phyloP scores from a whole-genome alignment of 1,140 invertebrate genomes.

The Anastrepha obliqua region DNA sequence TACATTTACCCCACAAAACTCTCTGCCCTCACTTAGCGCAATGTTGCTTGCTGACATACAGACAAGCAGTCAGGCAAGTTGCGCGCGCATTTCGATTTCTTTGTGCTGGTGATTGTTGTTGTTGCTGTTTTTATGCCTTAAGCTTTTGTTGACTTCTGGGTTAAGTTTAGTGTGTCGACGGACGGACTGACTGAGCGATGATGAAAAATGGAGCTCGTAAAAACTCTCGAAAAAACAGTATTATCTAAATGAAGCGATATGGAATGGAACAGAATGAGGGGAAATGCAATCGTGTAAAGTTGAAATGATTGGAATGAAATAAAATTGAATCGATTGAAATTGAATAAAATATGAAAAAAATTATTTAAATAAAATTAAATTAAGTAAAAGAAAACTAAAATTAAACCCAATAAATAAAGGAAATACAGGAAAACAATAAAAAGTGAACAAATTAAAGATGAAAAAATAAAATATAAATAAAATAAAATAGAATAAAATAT shows the following conservation, averaged over 20 bases:
- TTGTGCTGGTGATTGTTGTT: background rate
- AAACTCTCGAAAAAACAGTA: background rate
- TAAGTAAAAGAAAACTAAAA: background rate
- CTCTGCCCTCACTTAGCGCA: background rate
- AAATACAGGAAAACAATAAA: no score
- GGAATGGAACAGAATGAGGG: no score
- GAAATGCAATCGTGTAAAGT: no score
- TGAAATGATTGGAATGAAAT: no score
- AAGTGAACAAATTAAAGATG: no score
- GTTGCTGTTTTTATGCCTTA: background rate
- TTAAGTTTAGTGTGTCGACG: constrained; percentile 44
- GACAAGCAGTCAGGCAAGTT: constrained; percentile 38
- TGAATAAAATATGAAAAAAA: no score
- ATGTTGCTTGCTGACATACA: background rate
- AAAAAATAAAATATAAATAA: no score
- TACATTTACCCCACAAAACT: background rate
- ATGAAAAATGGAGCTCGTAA: background rate
- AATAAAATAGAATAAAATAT: background rate
- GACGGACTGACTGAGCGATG: background rate
- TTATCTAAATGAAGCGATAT: no score
- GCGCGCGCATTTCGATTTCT: constrained; percentile 49
- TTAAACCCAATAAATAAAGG: no score
- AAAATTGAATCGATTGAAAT: no score
- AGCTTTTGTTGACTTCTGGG: constrained; percentile 36
- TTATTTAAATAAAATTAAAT: background rate